Evolutionary conservation across 2,797 vertebrate genomes (phyloP), one percentile per base, ranked within the genome.

Genomic region (Momotus momota): DNA sequence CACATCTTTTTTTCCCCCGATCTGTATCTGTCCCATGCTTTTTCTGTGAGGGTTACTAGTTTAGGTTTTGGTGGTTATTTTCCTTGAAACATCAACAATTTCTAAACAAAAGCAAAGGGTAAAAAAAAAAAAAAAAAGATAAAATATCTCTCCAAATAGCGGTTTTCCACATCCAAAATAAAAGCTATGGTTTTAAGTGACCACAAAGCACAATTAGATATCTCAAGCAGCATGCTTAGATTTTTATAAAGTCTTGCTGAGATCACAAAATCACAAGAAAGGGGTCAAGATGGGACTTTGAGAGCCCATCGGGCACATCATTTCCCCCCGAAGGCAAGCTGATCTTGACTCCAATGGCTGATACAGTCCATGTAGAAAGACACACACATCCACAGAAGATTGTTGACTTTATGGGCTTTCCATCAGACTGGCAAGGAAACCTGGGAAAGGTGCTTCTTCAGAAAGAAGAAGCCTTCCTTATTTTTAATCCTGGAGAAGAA

Each of bases 271-370:
- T 7, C 27, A 67, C 45, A 78, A 45, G 19, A 31, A 52, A 74
- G 78, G 48, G 27, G 17, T 16, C 11, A 33, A 60, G n/a, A 31
- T 51, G 25, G 8, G 27, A 46, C 25, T n/a, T 46, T 7, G 14
- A 0, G 1, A 77, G 64, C 19, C 15, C 58, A 58, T 26, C 40
- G 22, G 0, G 1, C 7, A 70, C 13, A 38, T 4, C 12, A 14
- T 55, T 33, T 33, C 5, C 1, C 3, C 5, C 4, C 4, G 17
- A 80, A 20, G 35, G 9, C 55, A 90, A 26, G 21, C 16, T 57
- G 27, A 41, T 43, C 51, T 66, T 65, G 16, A 51, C 29, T 60
- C 29, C 38, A 52, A 43, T 33, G 10, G 48, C 20, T 77, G 8
- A 79, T 41, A 21, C 14, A 81, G 25, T 52, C 45, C 2, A 3